Base-by-base conservation (phyloP, 2,797 vertebrate genomes). In the Odontamblyopus rebecca region DNA sequence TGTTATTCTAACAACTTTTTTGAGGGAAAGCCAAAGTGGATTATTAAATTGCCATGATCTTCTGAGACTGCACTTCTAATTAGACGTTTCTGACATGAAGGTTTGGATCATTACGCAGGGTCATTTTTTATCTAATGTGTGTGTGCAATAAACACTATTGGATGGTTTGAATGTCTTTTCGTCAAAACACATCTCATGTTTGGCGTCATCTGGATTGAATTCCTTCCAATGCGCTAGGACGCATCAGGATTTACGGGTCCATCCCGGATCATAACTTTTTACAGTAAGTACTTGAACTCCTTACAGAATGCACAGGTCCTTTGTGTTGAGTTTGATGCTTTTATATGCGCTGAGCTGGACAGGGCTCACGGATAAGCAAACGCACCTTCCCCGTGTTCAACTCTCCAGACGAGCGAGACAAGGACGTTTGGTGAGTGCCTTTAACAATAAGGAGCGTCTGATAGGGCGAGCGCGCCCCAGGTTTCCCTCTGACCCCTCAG, bases 261-360 rank as follows among this genome's bases (percentile, higher is more conserved):
- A 50, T 71, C 60, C 79, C 76, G 85, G 81, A 80, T 86, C 74
- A 76, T 18, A 44, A 6, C 71, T 30, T 73, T 18, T 74, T 53
- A 38, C 61, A 61, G 70, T 41, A 56, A 74, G 74, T 50, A 56
- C 78, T 74, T 60, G n/a, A 57, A 53, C 66, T 50, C 18, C 61
- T 74, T 67, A 63, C 76, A 93, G 30, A 74, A 98, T 98, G 96
- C 94, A 80, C 76, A 89, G 90, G 90, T 92, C 75, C 73, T 85
- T 89, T 73, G 70, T 91, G 73, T 85, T 95, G 70, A 70, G 82
- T 67, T 74, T 96, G 32, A 76, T 90, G 72, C 85, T 96, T 75
- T 68, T 96, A 41, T 86, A 66, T 70, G 79, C 95, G 85, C 86
- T 95, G 26, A 86, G 82, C 4, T 96, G 94, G 94, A 87, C 95